phyloP scores from a whole-genome alignment of 2,888 invertebrate genomes.

The Nasonovia ribisnigri region DNA sequence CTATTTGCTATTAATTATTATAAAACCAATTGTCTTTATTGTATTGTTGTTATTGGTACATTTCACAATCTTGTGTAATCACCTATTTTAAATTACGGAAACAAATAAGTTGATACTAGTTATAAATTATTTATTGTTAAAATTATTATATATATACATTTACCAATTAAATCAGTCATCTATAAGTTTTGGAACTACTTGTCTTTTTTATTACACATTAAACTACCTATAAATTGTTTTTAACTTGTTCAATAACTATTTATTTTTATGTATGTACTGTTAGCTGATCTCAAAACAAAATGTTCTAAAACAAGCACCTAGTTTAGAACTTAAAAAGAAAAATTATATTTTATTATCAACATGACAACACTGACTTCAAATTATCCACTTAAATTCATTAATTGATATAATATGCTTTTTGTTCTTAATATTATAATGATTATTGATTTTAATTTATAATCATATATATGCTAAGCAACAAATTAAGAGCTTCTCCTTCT shows the following conservation, averaged over 20 bases:
- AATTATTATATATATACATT: constrained; percentile 32
- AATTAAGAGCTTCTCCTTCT: background rate
- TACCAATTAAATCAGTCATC: constrained; percentile 50
- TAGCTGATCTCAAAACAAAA: background rate
- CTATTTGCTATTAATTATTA: constrained; percentile 31
- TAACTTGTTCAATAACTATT: background rate
- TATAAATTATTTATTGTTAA: constrained; percentile 61
- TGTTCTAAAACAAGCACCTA: background rate
- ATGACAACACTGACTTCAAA: background rate
- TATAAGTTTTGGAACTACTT: constrained; percentile 10
- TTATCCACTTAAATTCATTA: background rate
- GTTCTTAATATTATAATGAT: background rate
- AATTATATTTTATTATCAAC: background rate
- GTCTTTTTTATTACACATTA: background rate
- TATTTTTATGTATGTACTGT: background rate
- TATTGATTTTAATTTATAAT: background rate
- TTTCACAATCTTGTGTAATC: constrained; percentile 37
- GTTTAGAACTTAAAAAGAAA: background rate
- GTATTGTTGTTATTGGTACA: constrained; percentile 58
- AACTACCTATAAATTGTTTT: background rate
- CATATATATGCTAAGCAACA: background rate
- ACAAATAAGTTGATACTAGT: constrained; percentile 49
- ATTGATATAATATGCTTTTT: background rate
- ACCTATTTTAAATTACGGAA: constrained; percentile 34
- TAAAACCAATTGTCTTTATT: constrained; percentile 41